Base-by-base conservation (phyloP, 2,113 vertebrate genomes). In the Hepsetus odoe region DNA sequence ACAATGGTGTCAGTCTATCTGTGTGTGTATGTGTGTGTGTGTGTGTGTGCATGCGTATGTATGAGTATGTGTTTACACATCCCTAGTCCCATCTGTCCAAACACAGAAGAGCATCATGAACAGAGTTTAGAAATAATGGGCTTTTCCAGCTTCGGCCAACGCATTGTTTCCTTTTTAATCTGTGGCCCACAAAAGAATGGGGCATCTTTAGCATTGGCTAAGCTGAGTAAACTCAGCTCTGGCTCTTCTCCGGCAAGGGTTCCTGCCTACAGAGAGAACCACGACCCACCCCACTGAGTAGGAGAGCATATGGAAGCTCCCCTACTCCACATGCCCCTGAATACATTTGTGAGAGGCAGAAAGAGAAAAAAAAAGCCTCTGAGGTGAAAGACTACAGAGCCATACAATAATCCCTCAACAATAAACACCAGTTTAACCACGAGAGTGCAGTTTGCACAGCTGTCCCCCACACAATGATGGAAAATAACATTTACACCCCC, bases 401-500 rank as follows among this genome's bases (percentile, higher is more conserved):
- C 64, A 22, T 80, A 73, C 76, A 66, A 74, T 85, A 84, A 87
- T 84, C 78, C 84, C 86, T 81, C 46, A 83, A 85, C 84, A 87
- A 84, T 85, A 85, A 87, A 85, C 80, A 84, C 75, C 46, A 72
- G 79, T 83, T 70, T 78, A 77, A 85, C 79, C 71, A 44, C 56
- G 40, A 81, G 81, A 79, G 79, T 44, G 65, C 32, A 77, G 84
- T 84, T 86, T 86, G 84, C 84, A 80, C 86, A 87, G 84, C 86
- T 87, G 84, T 77, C 69, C 67, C 77, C 18, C 68, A 79, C 69
- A 85, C 80, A 84, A 79, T 80, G 78, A 82, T 81, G 69, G 78
- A 85, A 84, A 84, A 88, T 84, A 84, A 84, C 82, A 85, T 84
- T 72, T 72, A 80, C 83, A 83, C 81, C 77, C 82, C 79, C 74